A percentile compares a stretch with the other conserved stretches of the same genome.
Evolutionary conservation across 2,888 invertebrate species (phyloP).

Genomic region (Halictus quadricinctus): DNA sequence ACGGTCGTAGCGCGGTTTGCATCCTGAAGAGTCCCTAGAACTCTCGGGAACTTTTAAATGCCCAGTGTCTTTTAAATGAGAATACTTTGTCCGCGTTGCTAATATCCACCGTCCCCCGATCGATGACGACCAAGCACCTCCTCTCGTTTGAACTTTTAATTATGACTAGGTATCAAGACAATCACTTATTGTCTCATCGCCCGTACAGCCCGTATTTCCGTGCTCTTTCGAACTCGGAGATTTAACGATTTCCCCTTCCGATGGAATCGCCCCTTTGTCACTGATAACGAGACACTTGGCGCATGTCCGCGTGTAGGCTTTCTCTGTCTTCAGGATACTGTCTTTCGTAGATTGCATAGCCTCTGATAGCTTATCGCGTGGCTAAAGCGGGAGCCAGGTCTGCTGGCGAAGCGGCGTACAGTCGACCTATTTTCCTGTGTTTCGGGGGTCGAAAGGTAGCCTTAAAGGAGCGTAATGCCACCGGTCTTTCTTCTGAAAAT

Average conservation of each 20-base stretch:
- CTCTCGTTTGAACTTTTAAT: constrained; percentile 18
- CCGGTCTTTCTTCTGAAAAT: constrained; percentile 6
- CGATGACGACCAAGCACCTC: neutral
- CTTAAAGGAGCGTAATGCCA: constrained; percentile 19
- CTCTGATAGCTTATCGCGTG: constrained; percentile 56
- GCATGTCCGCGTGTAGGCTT: constrained; percentile 15
- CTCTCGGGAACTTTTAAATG: constrained; percentile 12
- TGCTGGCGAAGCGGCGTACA: constrained; percentile 13
- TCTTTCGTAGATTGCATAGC: constrained; percentile 44
- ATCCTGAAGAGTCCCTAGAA: neutral
- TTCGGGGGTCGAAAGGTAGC: constrained; percentile 45
- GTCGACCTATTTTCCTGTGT: constrained; percentile 59
- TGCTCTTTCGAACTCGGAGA: neutral
- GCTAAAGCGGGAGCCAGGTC: constrained; percentile 17
- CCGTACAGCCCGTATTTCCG: neutral
- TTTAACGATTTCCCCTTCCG: constrained; percentile 7
- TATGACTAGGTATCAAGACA: neutral
- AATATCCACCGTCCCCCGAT: neutral
- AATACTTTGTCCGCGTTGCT: constrained; percentile 15
- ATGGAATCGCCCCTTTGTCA: constrained; percentile 17
- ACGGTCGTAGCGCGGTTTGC: constrained; percentile 2
- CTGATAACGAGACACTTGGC: constrained; percentile 34
- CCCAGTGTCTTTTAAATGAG: constrained; percentile 29
- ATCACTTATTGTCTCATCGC: neutral
- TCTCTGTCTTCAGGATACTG: neutral